Percentiles rank a stretch among this genome's conserved stretches.
Conservation (phyloP, 2,888 invertebrate genomes). For the Dryococelus australis region DNA sequence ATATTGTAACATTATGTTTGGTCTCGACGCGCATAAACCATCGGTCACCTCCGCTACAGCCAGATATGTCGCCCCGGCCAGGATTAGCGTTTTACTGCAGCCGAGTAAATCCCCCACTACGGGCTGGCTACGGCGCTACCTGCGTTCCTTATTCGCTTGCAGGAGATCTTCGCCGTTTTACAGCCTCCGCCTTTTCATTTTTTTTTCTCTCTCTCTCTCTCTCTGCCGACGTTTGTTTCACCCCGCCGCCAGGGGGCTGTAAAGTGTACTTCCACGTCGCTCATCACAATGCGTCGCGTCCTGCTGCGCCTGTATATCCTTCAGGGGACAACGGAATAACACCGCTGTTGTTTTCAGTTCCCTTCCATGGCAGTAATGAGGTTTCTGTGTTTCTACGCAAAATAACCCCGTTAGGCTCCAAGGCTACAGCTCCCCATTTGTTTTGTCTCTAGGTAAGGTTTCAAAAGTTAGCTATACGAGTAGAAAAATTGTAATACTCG, state of each 20-base stretch:
- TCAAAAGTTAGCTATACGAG: no score
- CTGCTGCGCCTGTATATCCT: not conserved
- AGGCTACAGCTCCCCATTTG: not conserved
- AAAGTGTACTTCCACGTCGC: not conserved
- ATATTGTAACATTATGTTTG: no score
- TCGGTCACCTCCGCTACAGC: no score
- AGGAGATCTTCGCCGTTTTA: not conserved
- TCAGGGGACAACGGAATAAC: not conserved
- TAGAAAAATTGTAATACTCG: no score
- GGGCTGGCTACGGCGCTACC: no score
- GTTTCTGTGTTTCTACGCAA: not conserved
- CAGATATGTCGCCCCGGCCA: no score
- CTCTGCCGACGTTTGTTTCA: not conserved
- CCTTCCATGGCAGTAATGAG: not conserved
- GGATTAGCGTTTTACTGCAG: no score
- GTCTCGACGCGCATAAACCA: no score
- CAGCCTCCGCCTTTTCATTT: not conserved
- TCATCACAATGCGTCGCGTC: not conserved
- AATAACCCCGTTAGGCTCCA: not conserved
- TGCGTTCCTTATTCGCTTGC: not conserved
- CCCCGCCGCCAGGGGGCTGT: not conserved
- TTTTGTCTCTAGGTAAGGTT: not conserved
- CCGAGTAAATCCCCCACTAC: no score
- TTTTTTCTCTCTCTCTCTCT: not conserved
- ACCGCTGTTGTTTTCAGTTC: not conserved